Base-by-base conservation (phyloP, 2,888 invertebrate genomes). In the Eucera pruinosa region DNA sequence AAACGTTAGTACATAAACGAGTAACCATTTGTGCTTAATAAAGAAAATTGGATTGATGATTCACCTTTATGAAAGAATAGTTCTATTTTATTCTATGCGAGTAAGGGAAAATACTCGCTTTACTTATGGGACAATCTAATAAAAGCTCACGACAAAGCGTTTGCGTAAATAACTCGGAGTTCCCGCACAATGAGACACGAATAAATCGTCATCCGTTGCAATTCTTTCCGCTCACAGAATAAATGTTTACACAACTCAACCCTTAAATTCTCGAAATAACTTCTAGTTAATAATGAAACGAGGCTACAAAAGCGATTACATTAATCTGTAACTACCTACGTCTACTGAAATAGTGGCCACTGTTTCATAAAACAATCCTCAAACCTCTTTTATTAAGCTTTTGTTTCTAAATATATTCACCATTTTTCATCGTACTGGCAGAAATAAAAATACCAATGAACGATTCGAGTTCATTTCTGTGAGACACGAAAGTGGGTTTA, bases 271-370 rank as follows among this genome's bases (percentile, higher is more conserved):
- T n/a, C 39, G 9, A 65, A 65, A 65, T 45, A 55, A 45, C 27
- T 9, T n/a, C 52, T 33, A 30, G 41, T 55, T 43, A 47, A 45
- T 66, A 66, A 55, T 43, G 25, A 55, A 47, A 27, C 25, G n/a
- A 9, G n/a, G 13, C 33, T 45, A 55, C 55, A 41, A 41, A 52
- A 54, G 30, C 30, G 43, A 43, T 55, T 33, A 36, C 30, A 65
- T 52, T 54, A 43, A 65, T 65, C 15, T 43, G 52, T 43, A 43
- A 54, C 41, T 30, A 11, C 15, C 25, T 2, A 15, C 30, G 18
- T 20, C 23, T 9, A 7, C 5, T 1, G 27, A 39, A 62, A 50
- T 50, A 41, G 30, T 9, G 7, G 6, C 23, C 15, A 0, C 15
- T n/a, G 1, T 23, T 39, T 39, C 15, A 6, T 23, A 11, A n/a